Evolutionary conservation across 2,888 invertebrate genomes (phyloP).

Genomic region (Ferrisia virgata): DNA sequence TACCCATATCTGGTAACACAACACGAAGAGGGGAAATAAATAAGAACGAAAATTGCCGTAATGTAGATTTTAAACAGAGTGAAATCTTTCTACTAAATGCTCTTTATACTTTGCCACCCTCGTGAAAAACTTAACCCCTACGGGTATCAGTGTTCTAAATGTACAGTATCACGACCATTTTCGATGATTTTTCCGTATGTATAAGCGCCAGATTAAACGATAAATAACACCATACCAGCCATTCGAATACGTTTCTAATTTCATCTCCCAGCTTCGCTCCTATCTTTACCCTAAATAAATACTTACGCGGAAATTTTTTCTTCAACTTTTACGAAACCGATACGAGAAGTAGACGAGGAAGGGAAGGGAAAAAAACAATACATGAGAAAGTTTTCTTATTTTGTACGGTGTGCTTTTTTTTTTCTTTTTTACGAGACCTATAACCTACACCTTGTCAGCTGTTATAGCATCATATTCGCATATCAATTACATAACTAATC

Average conservation of each 20-base stretch:
- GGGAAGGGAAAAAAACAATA: neutral
- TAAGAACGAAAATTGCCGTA: constrained; percentile 43
- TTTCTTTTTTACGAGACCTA: too few relatives aligned
- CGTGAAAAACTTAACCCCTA: constrained; percentile 12
- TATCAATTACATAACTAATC: neutral
- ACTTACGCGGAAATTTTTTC: neutral
- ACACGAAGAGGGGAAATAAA: constrained; percentile 33
- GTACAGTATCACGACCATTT: neutral
- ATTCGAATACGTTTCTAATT: constrained; percentile 38
- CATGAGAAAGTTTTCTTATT: neutral
- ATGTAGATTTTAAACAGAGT: constrained; percentile 35
- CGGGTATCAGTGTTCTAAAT: neutral
- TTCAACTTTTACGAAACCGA: neutral
- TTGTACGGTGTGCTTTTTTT: neutral
- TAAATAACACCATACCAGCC: constrained; percentile 41
- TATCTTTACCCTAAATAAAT: neutral
- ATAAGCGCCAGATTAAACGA: constrained; percentile 42
- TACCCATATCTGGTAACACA: neutral
- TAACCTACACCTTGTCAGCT: too few relatives aligned
- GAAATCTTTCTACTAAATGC: constrained; percentile 43
- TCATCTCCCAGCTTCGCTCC: neutral
- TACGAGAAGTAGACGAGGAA: too few relatives aligned
- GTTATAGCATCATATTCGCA: too few relatives aligned
- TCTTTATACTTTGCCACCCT: constrained; percentile 36
- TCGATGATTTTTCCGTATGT: constrained; percentile 24